Base-by-base conservation (phyloP, 2,113 vertebrate species). In the Crotalus viridis region DNA sequence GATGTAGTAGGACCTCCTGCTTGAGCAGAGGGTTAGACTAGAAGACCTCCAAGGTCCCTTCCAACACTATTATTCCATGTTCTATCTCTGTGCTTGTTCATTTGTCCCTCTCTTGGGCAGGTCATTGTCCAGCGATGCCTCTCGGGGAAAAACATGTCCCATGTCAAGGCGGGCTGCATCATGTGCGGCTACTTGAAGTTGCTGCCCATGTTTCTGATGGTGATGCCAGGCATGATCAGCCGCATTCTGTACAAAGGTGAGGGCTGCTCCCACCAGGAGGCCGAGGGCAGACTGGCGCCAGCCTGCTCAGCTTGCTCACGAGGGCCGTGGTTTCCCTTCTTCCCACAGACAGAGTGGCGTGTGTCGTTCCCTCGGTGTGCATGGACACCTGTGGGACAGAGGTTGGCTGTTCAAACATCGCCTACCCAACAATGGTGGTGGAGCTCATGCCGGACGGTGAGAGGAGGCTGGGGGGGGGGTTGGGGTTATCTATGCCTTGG, bases 81-180 rank as follows among this genome's bases (percentile, higher is more conserved):
- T 33, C 8, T 3, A 0, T 46, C 28, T 10, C 10, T 2, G 13
- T 2, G 17, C 64, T 55, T 52, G 21, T 48, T 6, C 90, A 85
- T 64, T 52, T 17, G 0, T 7, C 3, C 90, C 61, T 96, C 54
- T 93, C 57, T 22, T n/a, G 57, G 89, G 5, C 93, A 99, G 99
- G 99, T 99, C 56, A 99, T 99, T 52, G 99, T 99, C 64, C 99
- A 99, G 95, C 98, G 99, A 24, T 99, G 99, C 95, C 99, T 99
- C 88, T 99, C 99, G 0, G 99, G 98, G 88, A 99, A 99, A 96
- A 99, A 98, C 95, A 98, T 99, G 97, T 99, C 99, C n/a, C 99
- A 99, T 0, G 98, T 99, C 85, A 99, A 99, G 96, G 99, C 96
- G 0, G 99, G 99, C 39, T 99, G 99, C 69, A 93, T 98, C 94